phyloP scores from a whole-genome alignment of 2,888 invertebrate genomes.

The Metacarcinus magister region DNA sequence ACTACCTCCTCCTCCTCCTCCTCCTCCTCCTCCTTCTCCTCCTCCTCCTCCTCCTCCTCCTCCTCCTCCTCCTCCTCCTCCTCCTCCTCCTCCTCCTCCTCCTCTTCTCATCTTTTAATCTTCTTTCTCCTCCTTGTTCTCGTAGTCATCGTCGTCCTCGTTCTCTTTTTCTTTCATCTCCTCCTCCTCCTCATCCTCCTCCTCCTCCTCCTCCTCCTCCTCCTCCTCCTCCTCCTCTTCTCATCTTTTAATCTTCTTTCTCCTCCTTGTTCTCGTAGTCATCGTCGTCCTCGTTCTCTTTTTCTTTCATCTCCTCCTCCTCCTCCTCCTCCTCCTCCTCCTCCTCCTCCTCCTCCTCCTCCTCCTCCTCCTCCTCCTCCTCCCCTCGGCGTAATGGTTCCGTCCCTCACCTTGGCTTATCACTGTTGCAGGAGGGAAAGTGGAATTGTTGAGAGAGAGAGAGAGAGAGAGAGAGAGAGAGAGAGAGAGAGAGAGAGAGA shows the following conservation, averaged over 20 bases:
- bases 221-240: not conserved
- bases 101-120: too few species aligned
- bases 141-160: too few species aligned
- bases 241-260: not conserved
- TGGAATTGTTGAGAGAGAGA: not conserved
- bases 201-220: not conserved
- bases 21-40: not conserved
- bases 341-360: not conserved
- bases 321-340: not conserved
- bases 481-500: too few species aligned
- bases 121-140: too few species aligned
- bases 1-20: slow-evolving; percentile 10
- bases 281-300: not conserved
- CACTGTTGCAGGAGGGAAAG: not conserved
- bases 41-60: slow-evolving; percentile 27
- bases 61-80: slow-evolving; percentile 10
- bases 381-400: not conserved
- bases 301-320: not conserved
- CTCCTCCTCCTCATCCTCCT: too few species aligned
- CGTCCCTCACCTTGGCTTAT: slow-evolving; percentile 33
- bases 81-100: too few species aligned
- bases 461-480: slow-evolving; percentile 11
- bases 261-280: not conserved
- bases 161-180: too few species aligned
- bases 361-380: not conserved